Conservation (phyloP, 2,888 invertebrate genomes). For the Ectemnius continuus region DNA sequence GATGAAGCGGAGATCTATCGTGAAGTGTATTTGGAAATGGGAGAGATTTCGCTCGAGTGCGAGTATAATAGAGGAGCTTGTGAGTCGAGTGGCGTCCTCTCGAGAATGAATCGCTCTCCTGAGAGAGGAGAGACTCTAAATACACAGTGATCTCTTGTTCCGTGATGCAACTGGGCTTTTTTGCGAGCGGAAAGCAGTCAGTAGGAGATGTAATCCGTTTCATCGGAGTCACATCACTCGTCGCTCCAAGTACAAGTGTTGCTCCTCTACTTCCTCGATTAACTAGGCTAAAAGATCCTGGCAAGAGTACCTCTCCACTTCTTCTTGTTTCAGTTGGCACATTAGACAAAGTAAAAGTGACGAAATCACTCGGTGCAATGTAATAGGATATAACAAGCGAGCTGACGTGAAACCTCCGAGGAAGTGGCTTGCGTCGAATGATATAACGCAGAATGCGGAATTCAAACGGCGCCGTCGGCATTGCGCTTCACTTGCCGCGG, state of each 20-base stretch:
- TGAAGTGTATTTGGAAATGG: too few relatives aligned
- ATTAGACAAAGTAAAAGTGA: background rate
- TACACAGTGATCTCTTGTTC: slow-evolving; percentile 35
- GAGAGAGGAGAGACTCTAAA: slow-evolving; percentile 13
- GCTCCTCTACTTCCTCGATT: background rate
- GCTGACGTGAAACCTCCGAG: background rate
- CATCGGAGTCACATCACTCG: background rate
- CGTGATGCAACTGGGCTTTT: slow-evolving; percentile 30
- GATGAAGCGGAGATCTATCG: too few relatives aligned
- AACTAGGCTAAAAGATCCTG: background rate
- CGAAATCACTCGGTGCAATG: background rate
- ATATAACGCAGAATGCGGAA: slow-evolving; percentile 8
- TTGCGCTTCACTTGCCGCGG: background rate
- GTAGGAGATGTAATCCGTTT: background rate
- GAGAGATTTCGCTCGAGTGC: too few relatives aligned
- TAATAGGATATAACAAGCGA: background rate
- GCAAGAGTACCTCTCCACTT: too few relatives aligned
- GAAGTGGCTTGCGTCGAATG: background rate
- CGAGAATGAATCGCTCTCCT: slow-evolving; percentile 1
- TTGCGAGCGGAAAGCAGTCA: slow-evolving; percentile 1
- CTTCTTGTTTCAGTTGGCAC: background rate
- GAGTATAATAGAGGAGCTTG: too few relatives aligned
- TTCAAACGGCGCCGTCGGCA: slow-evolving; percentile 1
- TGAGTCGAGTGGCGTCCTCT: background rate
- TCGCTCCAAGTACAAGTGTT: background rate